Evolutionary conservation across 1,140 invertebrate genomes (phyloP).

Genomic region (Zaprionus ghesquierei): DNA sequence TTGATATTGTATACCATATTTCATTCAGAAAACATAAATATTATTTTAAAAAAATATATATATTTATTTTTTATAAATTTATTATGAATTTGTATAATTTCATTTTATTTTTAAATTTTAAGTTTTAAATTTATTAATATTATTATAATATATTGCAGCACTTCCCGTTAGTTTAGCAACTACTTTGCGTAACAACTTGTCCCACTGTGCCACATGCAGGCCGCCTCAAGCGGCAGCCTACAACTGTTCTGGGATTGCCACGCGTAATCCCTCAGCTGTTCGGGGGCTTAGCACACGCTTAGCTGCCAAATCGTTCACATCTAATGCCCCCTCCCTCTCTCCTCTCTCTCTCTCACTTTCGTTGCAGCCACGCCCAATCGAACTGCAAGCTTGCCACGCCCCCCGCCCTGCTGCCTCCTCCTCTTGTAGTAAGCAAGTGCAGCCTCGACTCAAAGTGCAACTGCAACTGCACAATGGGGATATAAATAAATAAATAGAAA

Average conservation of each 20-base stretch:
- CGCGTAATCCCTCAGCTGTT: slow-evolving; percentile 34
- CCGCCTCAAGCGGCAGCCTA: not conserved
- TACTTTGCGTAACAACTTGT: too few species aligned
- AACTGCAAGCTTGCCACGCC: not conserved
- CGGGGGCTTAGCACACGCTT: slow-evolving; percentile 42
- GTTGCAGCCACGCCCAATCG: slow-evolving; percentile 1
- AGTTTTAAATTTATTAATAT: too few species aligned
- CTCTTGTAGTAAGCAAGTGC: slow-evolving; percentile 1
- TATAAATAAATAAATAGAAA: slow-evolving; percentile 78
- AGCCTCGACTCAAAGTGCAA: slow-evolving; percentile 10
- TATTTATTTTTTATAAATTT: too few species aligned
- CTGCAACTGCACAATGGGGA: slow-evolving; percentile 56
- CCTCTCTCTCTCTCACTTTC: not conserved
- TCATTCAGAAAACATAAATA: too few species aligned
- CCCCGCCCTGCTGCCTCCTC: not conserved
- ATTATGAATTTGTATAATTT: too few species aligned
- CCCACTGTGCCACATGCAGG: not conserved
- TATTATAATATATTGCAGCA: too few species aligned
- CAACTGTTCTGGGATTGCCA: slow-evolving; percentile 16
- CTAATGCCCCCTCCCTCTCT: slow-evolving; percentile 1
- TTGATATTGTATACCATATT: too few species aligned
- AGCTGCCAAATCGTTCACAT: slow-evolving; percentile 49
- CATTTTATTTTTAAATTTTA: too few species aligned
- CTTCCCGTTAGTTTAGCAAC: too few species aligned
- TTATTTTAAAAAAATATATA: too few species aligned